phyloP scores from a whole-genome alignment of 2,113 vertebrate species.

The Scomber scombrus region DNA sequence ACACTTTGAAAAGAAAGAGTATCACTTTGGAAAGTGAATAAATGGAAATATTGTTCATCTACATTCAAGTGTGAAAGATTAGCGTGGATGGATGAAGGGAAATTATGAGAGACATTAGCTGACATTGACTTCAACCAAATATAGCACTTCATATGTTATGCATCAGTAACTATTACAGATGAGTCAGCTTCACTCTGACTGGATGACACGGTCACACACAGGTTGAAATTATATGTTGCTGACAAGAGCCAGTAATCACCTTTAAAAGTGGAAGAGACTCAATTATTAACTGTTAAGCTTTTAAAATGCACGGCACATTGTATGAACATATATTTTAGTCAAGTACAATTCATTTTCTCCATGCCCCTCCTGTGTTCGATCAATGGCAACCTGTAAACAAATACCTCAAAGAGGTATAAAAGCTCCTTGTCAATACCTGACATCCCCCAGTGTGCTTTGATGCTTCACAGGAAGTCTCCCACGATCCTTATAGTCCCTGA shows the following conservation, averaged over 20 bases:
- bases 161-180: constrained; percentile 55
- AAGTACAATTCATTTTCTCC: not conserved
- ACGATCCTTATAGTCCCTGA: constrained; percentile 28
- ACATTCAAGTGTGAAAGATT: not conserved
- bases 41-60: not conserved
- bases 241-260: constrained; percentile 13
- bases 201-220: constrained; percentile 7
- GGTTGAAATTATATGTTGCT: not conserved
- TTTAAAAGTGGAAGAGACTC: not conserved
- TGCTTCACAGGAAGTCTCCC: constrained; percentile 55
- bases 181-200: constrained; percentile 54
- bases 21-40: not conserved
- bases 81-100: constrained; percentile 15
- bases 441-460: constrained; percentile 23
- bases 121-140: constrained; percentile 53
- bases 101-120: constrained; percentile 21
- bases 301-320: not conserved
- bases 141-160: constrained; percentile 64
- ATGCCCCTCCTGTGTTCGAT: constrained; percentile 10
- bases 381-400: constrained; percentile 33
- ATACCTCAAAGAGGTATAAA: constrained; percentile 40
- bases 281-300: not conserved
- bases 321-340: not conserved
- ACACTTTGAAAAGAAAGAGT: not conserved
- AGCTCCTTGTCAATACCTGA: constrained; percentile 46